Percentiles rank a stretch among this genome's conserved stretches.
Evolutionary conservation across 2,113 vertebrate species (phyloP).

Genomic region (Camarhynchus parvulus): DNA sequence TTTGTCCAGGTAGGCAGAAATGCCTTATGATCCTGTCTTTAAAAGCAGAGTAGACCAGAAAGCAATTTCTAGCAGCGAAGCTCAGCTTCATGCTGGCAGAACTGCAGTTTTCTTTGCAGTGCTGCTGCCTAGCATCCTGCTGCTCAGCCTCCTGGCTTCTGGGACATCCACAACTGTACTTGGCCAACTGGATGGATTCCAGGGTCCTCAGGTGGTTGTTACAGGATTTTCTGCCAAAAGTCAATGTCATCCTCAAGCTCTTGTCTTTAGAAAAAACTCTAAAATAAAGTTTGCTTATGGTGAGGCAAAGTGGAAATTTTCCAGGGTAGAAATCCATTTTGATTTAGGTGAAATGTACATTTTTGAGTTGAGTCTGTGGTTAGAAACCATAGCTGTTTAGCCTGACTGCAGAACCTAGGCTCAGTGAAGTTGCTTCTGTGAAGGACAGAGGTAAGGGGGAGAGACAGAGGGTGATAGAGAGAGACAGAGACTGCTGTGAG

Average conservation of each 20-base stretch:
- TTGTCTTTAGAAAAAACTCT: neutral
- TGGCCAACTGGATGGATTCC: accelerated
- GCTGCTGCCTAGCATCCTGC: neutral
- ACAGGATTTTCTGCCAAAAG: neutral
- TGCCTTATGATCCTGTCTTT: neutral
- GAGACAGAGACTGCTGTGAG: too few relatives aligned
- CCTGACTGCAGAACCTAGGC: too few relatives aligned
- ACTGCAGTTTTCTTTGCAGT: neutral
- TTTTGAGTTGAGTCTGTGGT: too few relatives aligned
- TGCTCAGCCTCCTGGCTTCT: neutral
- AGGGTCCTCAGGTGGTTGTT: neutral
- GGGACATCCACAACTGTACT: neutral
- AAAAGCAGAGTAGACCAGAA: neutral
- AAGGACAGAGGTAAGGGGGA: too few relatives aligned
- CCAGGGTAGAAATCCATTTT: too few relatives aligned
- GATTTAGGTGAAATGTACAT: too few relatives aligned
- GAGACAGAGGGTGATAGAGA: too few relatives aligned
- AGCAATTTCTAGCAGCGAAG: neutral
- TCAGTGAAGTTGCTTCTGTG: too few relatives aligned
- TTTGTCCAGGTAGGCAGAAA: neutral
- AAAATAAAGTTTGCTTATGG: neutral
- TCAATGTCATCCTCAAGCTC: neutral
- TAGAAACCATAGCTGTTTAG: too few relatives aligned
- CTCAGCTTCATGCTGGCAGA: neutral
- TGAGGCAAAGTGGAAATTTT: too few relatives aligned